Evolutionary conservation across 2,113 vertebrate genomes (phyloP), one percentile per base, ranked within the genome.

Genomic region (Lanius ludovicianus): DNA sequence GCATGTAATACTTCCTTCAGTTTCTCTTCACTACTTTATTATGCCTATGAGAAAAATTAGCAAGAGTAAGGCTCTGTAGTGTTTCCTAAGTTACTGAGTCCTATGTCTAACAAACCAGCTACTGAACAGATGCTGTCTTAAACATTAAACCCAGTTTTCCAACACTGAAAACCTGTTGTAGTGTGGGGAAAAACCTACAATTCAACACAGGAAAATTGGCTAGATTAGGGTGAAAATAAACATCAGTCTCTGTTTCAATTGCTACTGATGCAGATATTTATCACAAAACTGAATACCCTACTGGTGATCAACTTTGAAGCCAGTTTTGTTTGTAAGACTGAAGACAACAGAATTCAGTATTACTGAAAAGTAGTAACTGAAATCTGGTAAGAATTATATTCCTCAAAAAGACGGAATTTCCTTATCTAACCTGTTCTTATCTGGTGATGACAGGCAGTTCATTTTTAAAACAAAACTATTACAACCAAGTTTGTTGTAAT

Each of bases 61-160:
- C 78, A 65, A 87, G 56, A 81, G 67, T 65, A 84, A 91, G 57
- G 35, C 56, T 96, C 67, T 79, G 44, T 7, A 83, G 52, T 46
- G 97, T 97, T 90, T 97, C 97, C 97, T 90, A 97, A 98, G 97
- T 97, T 97, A 98, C 96, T 9, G 46, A 94, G 71, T 60, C 74
- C 90, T 84, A 60, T 55, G 91, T 60, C 88, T 93, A 95, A 96
- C 91, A 91, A 90, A 94, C 74, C 98, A 98, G 97, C 92, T 98
- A 96, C 95, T 97, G 93, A 96, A 62, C 4, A 91, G 92, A 67
- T 78, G 81, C 83, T 97, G 91, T 97, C 97, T 57, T 88, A 86
- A 67, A 33, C 65, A 53, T 35, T 64, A 56, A 96, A 95, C 84
- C 14, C 55, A 74, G 31, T 77, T 76, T 85, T 68, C 41, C 30